Base-by-base conservation (phyloP, 2,888 invertebrate species). In the Tineola bisselliella region DNA sequence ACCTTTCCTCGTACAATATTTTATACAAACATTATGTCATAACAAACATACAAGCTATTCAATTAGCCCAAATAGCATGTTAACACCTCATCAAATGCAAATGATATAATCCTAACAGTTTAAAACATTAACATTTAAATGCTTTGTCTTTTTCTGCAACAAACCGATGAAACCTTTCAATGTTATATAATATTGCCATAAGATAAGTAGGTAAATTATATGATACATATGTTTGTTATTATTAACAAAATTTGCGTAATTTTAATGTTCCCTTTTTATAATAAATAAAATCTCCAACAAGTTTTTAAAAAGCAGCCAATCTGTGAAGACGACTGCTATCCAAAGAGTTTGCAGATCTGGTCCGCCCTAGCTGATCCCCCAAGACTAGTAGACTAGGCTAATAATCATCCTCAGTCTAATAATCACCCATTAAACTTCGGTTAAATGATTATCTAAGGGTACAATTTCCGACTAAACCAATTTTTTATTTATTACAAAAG, bases 1-100 rank as follows among this genome's bases (percentile, higher is more conserved):
- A 54, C 54, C 54, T 54, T 25, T 12, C 18, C 17, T 6, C 48
- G 48, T 48, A 48, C 48, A 48, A 17, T 48, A 54, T 17, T 25
- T 19, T 25, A 25, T 12, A 54, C 54, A 54, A 54, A 54, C 54
- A 60, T 61, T 58, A 58, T 62, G 62, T 75, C 68, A 72, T 75
- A 76, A 76, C 67, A 65, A 69, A 66, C 64, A 61, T 65, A 60
- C 64, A 18, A 54, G 63, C 63, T 38, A 62, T 67, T 66, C 66
- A 54, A 71, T 69, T 72, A 71, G 64, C 75, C 76, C 68, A 68
- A 76, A 76, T 76, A 70, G 70, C 70, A 64, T 31, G 65, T 62
- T 67, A 67, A 65, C 67, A 65, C 66, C 66, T 65, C 64, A 64
- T 62, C 54, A 61, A 48, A 60, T 31, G 25, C n/a, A 54, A 54